A percentile compares a stretch with the other conserved stretches of the same genome.
Conservation (phyloP, 2,113 vertebrate species). For the Hemichromis elongatus region DNA sequence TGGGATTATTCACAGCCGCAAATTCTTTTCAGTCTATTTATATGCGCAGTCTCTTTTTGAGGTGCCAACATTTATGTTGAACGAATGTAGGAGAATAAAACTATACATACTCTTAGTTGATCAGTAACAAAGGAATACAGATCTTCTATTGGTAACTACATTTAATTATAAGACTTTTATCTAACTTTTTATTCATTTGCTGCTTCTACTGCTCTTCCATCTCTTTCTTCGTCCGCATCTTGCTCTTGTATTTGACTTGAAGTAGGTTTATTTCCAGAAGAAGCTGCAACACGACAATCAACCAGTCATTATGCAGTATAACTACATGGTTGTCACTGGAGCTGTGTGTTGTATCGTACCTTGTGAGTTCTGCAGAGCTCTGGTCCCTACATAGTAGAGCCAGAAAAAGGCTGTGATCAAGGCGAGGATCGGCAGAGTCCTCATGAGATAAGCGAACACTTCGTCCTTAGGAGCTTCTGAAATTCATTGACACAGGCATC, state of each 20-base stretch:
- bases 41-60: background rate
- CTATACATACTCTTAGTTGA: background rate
- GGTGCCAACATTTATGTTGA: fast-evolving
- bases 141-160: background rate
- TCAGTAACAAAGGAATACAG: background rate
- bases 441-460: background rate
- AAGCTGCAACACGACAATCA: background rate
- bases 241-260: background rate
- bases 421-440: background rate
- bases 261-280: background rate
- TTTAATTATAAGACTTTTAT: background rate
- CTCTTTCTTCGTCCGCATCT: background rate
- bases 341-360: background rate
- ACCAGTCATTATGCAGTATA: fast-evolving
- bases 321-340: fast-evolving
- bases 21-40: background rate
- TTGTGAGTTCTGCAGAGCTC: background rate
- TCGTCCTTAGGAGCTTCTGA: background rate
- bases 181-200: background rate
- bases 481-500: background rate
- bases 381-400: background rate
- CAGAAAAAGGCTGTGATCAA: background rate
- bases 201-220: background rate
- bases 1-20: background rate
- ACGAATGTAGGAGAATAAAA: background rate